Percentiles rank a stretch among this genome's conserved stretches.
Conservation (phyloP, 2,888 invertebrate species). For the Beris morrisii region DNA sequence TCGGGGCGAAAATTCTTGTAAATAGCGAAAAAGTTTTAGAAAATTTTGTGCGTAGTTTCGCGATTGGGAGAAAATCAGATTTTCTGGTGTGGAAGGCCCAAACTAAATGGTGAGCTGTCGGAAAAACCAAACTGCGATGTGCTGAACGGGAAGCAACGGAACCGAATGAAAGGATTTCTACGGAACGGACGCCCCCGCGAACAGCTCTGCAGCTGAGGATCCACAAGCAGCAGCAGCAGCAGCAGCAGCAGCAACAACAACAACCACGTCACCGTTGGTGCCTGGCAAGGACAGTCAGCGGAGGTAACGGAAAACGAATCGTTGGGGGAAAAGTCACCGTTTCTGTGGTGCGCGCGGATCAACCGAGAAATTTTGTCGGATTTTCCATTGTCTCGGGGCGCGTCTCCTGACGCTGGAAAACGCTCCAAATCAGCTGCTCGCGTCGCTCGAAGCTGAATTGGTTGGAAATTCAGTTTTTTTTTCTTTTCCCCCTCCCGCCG, state of each 20-base stretch:
- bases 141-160: conserved; percentile 10
- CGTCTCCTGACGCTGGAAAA: conserved; percentile 8
- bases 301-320: not conserved
- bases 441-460: conserved; percentile 2
- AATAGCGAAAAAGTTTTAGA: conserved; percentile 28
- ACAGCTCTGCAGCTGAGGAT: not conserved
- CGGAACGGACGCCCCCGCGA: conserved; percentile 15
- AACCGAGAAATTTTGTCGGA: too few relatives aligned
- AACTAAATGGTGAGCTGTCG: conserved; percentile 22
- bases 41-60: conserved; percentile 38
- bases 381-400: too few relatives aligned
- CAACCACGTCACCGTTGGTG: conserved; percentile 32
- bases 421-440: conserved; percentile 1
- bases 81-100: conserved; percentile 12
- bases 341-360: not conserved
- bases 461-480: not conserved
- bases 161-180: conserved; percentile 1
- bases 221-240: not conserved
- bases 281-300: conserved; percentile 12
- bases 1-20: conserved; percentile 29
- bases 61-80: conserved; percentile 1
- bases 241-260: conserved; percentile 10
- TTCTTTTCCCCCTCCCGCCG: not conserved
- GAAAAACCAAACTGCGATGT: conserved; percentile 16
- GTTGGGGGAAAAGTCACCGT: conserved; percentile 1